A percentile compares a stretch with the other conserved stretches of the same genome.
Conservation (phyloP, 2,888 invertebrate species). For the Drosophila leonis region DNA sequence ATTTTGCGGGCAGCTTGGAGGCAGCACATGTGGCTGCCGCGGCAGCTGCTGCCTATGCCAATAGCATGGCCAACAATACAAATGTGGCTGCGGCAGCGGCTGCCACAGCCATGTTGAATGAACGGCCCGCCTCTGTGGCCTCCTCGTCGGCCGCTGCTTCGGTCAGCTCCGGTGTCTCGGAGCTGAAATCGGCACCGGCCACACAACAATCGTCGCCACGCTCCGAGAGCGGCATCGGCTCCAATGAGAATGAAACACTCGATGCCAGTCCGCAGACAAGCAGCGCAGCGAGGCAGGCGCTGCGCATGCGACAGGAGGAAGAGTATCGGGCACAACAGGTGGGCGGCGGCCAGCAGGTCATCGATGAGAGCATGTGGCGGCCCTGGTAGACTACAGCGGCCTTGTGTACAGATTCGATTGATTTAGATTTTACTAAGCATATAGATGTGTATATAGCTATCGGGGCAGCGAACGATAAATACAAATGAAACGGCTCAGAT, state of each 20-base stretch:
- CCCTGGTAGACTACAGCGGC: slow-evolving; percentile 85
- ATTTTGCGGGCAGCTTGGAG: slow-evolving; percentile 69
- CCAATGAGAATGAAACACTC: slow-evolving; percentile 66
- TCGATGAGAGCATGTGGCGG: slow-evolving; percentile 86
- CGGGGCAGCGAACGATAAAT: not conserved
- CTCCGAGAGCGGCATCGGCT: slow-evolving; percentile 70
- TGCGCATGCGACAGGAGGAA: slow-evolving; percentile 71
- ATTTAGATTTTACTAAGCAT: slow-evolving; percentile 64
- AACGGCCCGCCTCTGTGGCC: slow-evolving; percentile 72
- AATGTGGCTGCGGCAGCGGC: slow-evolving; percentile 42
- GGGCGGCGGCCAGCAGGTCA: slow-evolving; percentile 65
- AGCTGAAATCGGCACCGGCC: slow-evolving; percentile 66
- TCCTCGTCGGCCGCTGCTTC: slow-evolving; percentile 65
- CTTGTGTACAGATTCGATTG: slow-evolving; percentile 58
- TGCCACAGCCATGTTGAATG: slow-evolving; percentile 51
- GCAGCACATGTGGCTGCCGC: slow-evolving; percentile 80
- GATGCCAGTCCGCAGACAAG: slow-evolving; percentile 69
- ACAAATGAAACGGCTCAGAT: not conserved
- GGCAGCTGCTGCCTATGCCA: slow-evolving; percentile 76
- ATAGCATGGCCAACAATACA: slow-evolving; percentile 63
- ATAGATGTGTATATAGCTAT: slow-evolving; percentile 18
- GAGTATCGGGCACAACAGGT: slow-evolving; percentile 64
- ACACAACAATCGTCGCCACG: slow-evolving; percentile 73
- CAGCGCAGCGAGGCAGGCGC: slow-evolving; percentile 68
- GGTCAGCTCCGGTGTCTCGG: slow-evolving; percentile 74